These are phyloP conservation scores for Phycodurus eques DNA, from an alignment of 2,113 vertebrate genomes.

Conservation along the genomic window DNA sequence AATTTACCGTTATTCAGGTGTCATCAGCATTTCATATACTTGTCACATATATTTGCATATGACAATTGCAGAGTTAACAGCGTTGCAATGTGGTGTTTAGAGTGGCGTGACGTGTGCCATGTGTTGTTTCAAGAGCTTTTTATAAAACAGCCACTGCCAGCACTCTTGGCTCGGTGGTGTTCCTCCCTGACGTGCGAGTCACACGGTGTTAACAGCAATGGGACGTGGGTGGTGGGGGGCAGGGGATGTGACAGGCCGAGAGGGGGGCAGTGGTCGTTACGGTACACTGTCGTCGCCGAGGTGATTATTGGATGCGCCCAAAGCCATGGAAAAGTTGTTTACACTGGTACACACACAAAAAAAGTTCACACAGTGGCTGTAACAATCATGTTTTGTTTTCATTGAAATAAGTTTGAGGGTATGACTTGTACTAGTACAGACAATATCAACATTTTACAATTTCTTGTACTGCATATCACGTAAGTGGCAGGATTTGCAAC, in stretches of 20 bases:
- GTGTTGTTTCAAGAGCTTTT: slow-evolving; percentile 62
- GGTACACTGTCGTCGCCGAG: not conserved
- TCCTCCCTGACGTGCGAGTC: slow-evolving; percentile 37
- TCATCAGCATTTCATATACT: no score
- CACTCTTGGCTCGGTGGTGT: slow-evolving; percentile 46
- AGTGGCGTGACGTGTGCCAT: slow-evolving; percentile 3
- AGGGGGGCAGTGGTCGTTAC: not conserved
- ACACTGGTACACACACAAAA: no score
- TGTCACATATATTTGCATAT: not conserved
- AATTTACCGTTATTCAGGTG: no score
- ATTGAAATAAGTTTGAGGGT: no score
- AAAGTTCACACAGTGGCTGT: no score
- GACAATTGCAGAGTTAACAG: not conserved
- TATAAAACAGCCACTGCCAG: slow-evolving; percentile 66
- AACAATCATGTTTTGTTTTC: no score
- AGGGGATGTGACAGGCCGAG: not conserved
- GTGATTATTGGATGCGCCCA: not conserved
- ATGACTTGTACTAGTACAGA: not conserved
- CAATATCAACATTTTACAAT: not conserved
- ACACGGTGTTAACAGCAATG: slow-evolving; percentile 12
- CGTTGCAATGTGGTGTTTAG: not conserved
- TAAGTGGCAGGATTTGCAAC: not conserved
- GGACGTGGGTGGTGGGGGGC: not conserved
- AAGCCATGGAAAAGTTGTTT: not conserved
- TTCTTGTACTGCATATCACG: not conserved